Evolutionary conservation across 2,797 vertebrate species (phyloP), one percentile per base, ranked within the genome.

Genomic region (Acanthopagrus latus): DNA sequence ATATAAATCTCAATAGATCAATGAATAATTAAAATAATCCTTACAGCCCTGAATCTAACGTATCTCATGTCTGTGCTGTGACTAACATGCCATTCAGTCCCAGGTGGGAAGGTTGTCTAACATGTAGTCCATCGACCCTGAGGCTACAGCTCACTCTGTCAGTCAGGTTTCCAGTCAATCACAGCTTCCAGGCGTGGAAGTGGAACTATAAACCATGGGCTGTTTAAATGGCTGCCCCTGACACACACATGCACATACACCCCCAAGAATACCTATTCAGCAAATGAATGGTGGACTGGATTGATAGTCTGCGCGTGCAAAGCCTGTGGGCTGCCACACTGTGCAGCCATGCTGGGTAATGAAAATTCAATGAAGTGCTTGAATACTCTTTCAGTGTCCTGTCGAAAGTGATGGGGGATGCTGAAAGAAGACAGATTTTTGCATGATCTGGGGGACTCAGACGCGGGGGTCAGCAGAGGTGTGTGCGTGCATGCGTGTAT

Each of bases 21-120:
- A 33, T 75, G 1, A 7, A 18, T 17, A n/a, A 33, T 54, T 48
- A 10, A 46, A 44, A 43, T 47, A 14, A 65, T 29, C 56, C 3
- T 50, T 46, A 0, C 12, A 50, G 56, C 44, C 17, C 3, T 58
- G 41, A 7, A 10, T 72, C 0, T 0, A 38, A 70, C 18, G 3
- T 4, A 2, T n/a, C 27, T 73, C 46, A 52, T 2, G 27, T 78
- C 18, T 76, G 44, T 43, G 46, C 23, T 43, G 52, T 47, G 50
- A 74, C 25, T 4, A 54, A 58, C 51, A 14, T n/a, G 50, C n/a
- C 46, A 12, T 27, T 72, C 59, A 62, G 82, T 50, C 76, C 11
- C 86, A 86, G 86, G 76, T 86, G 84, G 78, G 23, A 29, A 70
- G 48, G 60, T 52, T 73, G 71, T 46, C 33, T 46, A 18, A 64